Evolutionary conservation across 2,888 invertebrate genomes (phyloP), one percentile per base, ranked within the genome.

Genomic region (Brachylomia viminalis): DNA sequence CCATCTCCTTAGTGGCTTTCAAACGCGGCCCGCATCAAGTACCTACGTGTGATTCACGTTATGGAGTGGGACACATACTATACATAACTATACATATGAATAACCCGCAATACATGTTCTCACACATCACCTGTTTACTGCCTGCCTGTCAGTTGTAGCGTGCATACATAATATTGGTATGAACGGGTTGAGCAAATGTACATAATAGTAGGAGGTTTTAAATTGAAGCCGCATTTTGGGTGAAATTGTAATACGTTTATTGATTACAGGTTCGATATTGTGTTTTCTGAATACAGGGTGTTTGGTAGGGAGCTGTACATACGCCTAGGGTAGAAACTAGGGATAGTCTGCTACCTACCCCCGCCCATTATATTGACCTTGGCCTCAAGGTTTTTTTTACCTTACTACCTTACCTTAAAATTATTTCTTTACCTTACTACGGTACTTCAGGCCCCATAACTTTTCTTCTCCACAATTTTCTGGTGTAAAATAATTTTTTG

Each of bases 71-170:
- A 71, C 69, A 49, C 59, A 66, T 30, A 59, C 69, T 33, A 73
- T 42, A 54, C 47, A 58, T n/a, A 54, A 47, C 30, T 42, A 58
- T 56, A 61, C 27, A 30, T 83, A 42, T 67, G 62, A 64, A 47
- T 62, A 45, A 30, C 62, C 54, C 77, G 66, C 77, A 67, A 71
- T 85, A 82, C 82, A 61, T 71, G 86, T 72, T 82, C 82, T 85
- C 82, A 69, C 83, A 71, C 86, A 77, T 83, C 83, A 83, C 83
- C 83, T 83, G 82, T 70, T 70, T 86, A 54, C 49, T 62, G 66
- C 38, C 49, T 62, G 66, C 38, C 27, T 59, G 82, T 75, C 82
- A 66, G 76, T 38, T 20, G 52, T 72, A 81, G 66, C 75, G 52
- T 59, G 59, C 77, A 68, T 77, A 67, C 71, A 65, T 80, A 72